phyloP scores from a whole-genome alignment of 2,113 vertebrate species.

The Pygoscelis antarcticus region DNA sequence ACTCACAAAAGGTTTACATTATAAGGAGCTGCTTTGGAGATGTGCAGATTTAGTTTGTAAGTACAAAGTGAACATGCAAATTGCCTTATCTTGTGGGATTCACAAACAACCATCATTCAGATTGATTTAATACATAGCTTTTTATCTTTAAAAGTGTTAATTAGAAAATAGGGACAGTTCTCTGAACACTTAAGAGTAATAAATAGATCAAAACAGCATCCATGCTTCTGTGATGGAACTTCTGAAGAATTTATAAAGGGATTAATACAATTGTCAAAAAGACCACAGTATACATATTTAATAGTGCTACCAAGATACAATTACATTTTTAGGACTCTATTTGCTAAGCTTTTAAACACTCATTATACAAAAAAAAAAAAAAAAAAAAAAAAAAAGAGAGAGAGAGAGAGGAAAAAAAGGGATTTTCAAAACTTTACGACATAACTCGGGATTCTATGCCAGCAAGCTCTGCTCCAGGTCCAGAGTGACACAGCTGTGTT shows the following conservation, averaged over 20 bases:
- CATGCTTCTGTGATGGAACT: slow-evolving; percentile 83
- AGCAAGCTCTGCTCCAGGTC: neutral
- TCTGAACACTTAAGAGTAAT: slow-evolving; percentile 89
- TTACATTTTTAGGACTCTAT: slow-evolving; percentile 81
- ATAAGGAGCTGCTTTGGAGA: slow-evolving; percentile 90
- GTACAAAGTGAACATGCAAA: slow-evolving; percentile 99
- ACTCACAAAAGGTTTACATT: slow-evolving; percentile 92
- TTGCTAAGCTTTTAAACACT: slow-evolving; percentile 74
- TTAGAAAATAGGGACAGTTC: slow-evolving; percentile 94
- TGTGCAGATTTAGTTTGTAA: slow-evolving; percentile 97
- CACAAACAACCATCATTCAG: slow-evolving; percentile 98
- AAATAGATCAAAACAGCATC: slow-evolving; percentile 87
- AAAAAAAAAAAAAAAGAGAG: neutral
- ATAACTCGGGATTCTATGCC: neutral
- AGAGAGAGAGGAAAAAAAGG: neutral
- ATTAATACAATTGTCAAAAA: slow-evolving; percentile 87
- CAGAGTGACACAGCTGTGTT: neutral
- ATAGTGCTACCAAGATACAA: slow-evolving; percentile 81
- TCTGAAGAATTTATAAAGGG: slow-evolving; percentile 85
- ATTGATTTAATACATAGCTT: slow-evolving; percentile 99
- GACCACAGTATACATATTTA: slow-evolving; percentile 85
- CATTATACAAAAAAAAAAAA: neutral
- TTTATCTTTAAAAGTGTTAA: slow-evolving; percentile 99
- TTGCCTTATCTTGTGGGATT: slow-evolving; percentile 98
- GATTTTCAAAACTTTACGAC: slow-evolving; percentile 48